Evolutionary conservation across 2,113 vertebrate species (phyloP).

Genomic region (Cacatua alba): DNA sequence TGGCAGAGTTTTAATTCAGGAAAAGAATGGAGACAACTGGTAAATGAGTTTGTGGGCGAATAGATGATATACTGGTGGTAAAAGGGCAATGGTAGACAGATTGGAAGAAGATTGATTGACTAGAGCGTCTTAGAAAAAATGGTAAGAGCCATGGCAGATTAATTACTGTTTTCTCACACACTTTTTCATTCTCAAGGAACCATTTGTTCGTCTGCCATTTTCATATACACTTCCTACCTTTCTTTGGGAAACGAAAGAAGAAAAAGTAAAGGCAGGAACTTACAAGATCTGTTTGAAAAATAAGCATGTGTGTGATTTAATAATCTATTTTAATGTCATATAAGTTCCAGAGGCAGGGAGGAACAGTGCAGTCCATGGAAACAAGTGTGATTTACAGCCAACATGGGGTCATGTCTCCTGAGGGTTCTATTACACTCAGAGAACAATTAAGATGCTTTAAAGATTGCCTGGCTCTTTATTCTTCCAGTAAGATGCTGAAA

Average conservation of each 20-base stretch:
- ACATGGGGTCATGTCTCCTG: conserved; percentile 43
- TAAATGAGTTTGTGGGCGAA: conserved; percentile 16
- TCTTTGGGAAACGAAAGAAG: not conserved
- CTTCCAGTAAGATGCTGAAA: conserved; percentile 44
- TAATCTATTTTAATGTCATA: not conserved
- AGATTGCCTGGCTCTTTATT: conserved; percentile 56
- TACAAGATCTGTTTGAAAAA: not conserved
- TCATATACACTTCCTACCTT: not conserved
- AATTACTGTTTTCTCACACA: conserved; percentile 40
- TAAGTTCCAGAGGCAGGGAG: not conserved
- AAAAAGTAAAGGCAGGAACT: not conserved
- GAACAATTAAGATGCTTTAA: conserved; percentile 62
- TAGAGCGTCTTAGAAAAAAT: not conserved
- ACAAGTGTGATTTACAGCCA: conserved; percentile 56
- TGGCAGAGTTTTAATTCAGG: conserved; percentile 23
- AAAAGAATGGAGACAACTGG: conserved; percentile 21
- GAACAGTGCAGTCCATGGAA: conserved; percentile 1
- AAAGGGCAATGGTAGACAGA: conserved; percentile 33
- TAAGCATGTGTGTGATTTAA: not conserved
- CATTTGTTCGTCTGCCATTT: conserved; percentile 10
- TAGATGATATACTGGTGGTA: conserved; percentile 5
- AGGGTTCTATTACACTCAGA: conserved; percentile 41
- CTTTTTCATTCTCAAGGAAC: not conserved
- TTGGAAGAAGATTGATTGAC: conserved; percentile 44
- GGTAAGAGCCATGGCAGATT: not conserved